These are phyloP conservation scores for Sialis fuliginosa DNA, from an alignment of 2,888 invertebrate species.

Conservation along the genomic window DNA sequence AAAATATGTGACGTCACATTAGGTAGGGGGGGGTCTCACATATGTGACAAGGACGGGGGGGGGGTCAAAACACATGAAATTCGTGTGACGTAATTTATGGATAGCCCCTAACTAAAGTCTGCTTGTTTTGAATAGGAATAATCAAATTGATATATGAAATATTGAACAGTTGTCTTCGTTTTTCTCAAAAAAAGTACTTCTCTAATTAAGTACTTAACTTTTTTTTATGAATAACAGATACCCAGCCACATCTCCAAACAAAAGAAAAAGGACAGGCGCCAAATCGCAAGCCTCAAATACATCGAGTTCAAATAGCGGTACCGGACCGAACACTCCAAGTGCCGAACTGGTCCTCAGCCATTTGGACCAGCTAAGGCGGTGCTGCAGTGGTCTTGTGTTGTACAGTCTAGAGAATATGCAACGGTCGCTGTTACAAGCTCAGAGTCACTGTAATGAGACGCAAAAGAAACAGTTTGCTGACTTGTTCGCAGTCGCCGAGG, in stretches of 20 bases:
- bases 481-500: conserved; percentile 76
- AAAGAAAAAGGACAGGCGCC: conserved; percentile 68
- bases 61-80: too few species aligned
- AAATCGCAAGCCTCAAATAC: conserved; percentile 34
- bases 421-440: conserved; percentile 74
- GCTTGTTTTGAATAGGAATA: too few species aligned
- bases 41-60: too few species aligned
- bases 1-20: too few species aligned
- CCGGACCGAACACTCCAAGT: conserved; percentile 34
- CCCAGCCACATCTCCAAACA: conserved; percentile 77
- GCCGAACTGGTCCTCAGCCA: conserved; percentile 81
- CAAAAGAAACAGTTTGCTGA: conserved; percentile 84
- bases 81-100: too few species aligned
- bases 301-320: conserved; percentile 32
- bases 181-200: too few species aligned
- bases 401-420: conserved; percentile 85
- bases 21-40: too few species aligned
- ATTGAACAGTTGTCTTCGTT: too few species aligned
- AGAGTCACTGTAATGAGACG: conserved; percentile 72
- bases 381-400: conserved; percentile 58
- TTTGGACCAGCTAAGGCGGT: conserved; percentile 73
- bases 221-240: conserved; percentile 22
- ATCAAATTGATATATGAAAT: too few species aligned
- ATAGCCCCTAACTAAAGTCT: too few species aligned
- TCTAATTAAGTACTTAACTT: too few species aligned